Conservation (phyloP, 2,113 vertebrate genomes). For the Leucosticte australis region DNA sequence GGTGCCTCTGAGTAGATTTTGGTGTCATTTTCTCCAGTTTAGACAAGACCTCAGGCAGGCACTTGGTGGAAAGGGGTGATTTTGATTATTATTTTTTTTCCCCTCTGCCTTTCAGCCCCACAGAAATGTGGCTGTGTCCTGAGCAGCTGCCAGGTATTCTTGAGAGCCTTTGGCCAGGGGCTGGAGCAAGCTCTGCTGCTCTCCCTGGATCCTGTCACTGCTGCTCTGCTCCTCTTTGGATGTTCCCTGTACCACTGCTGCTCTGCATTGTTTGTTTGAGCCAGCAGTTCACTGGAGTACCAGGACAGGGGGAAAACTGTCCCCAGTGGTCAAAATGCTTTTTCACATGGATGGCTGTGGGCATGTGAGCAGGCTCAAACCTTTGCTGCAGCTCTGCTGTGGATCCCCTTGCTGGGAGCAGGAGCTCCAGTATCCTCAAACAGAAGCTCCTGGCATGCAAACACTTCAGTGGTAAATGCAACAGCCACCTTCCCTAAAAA, state of each 20-base stretch:
- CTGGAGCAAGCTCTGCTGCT: background rate
- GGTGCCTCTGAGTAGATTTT: background rate
- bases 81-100: background rate
- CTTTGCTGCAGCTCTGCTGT: background rate
- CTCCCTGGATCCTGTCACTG: background rate
- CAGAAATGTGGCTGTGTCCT: background rate
- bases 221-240: background rate
- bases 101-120: fast-evolving
- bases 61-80: background rate
- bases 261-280: background rate
- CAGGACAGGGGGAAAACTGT: background rate
- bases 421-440: background rate
- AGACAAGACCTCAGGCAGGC: background rate
- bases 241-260: background rate
- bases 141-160: background rate
- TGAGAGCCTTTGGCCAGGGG: background rate
- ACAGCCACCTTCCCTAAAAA: background rate
- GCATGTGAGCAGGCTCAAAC: background rate
- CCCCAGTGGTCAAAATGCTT: background rate
- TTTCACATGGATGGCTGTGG: background rate
- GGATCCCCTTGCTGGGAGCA: background rate
- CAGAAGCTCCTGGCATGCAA: background rate
- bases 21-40: background rate
- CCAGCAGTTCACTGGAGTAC: background rate
- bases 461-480: background rate